Base-by-base conservation (phyloP, 2,888 invertebrate genomes). In the Drosophila imparisetae region DNA sequence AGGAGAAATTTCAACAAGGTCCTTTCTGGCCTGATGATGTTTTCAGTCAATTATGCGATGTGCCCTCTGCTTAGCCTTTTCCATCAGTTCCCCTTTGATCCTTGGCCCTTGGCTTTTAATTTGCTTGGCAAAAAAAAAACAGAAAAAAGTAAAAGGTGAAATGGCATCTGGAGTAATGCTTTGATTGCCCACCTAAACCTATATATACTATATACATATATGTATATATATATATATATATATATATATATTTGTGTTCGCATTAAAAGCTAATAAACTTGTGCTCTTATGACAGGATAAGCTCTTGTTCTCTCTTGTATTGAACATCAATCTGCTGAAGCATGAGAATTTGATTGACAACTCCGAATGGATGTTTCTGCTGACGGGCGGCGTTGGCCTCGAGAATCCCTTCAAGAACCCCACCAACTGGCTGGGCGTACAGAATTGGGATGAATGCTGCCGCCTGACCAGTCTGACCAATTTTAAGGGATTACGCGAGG, bases 331-430 rank as follows among this genome's bases (percentile, higher is more conserved):
- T 88, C 93, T 96, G 74, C 93, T 96, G 93, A 95, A 94, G 83
- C 94, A 95, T 58, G 94, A 95, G 24, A 93, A 94, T n/a, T 91
- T 94, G 50, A 92, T 96, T 60, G 94, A 95, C 70, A 92, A 94
- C 45, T 86, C 93, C 0, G 96, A 98, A 90, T 98, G 98, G 95
- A 94, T 97, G 94, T 98, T 98, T 92, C 93, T 98, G 27, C 91
- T 98, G 78, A 98, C 97, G 0, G 98, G 98, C 34, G 98, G 97
- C 48, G 95, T 97, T 50, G 96, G 96, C 18, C 93, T 97, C 58
- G 96, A 96, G 79, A 97, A 97, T 94, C 95, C 96, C 0, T 91
- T 95, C 79, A 91, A 93, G 63, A 96, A 96, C 93, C 96, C 96
- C 0, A 93, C 95, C 0, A 92, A 93, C 42, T 97, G 97, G 97